A percentile compares a stretch with the other conserved stretches of the same genome.
Evolutionary conservation across 2,888 invertebrate genomes (phyloP).

Genomic region (Campopleginae sp.): DNA sequence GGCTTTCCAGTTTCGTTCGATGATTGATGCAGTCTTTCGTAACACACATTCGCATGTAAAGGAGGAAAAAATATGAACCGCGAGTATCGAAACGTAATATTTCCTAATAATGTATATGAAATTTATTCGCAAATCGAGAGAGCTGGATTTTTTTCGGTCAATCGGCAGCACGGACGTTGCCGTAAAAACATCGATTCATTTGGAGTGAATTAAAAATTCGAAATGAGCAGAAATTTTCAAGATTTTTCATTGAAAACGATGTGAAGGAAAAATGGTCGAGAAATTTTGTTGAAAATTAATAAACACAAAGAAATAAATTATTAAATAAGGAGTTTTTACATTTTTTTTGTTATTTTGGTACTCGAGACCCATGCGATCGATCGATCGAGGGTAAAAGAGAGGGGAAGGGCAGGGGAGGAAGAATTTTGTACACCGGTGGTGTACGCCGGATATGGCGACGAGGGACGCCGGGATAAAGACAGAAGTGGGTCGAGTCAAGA

Average conservation of each 20-base stretch:
- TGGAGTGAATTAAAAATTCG: background rate
- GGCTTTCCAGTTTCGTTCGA: slow-evolving; percentile 9
- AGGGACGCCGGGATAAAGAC: slow-evolving; percentile 33
- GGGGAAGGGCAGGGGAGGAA: background rate
- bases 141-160: background rate
- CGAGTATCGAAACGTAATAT: background rate
- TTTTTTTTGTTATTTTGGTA: background rate
- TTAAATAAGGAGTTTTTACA: background rate
- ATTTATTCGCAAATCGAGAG: background rate
- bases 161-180: background rate
- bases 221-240: too few relatives aligned
- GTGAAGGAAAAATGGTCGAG: background rate
- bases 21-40: slow-evolving; percentile 11
- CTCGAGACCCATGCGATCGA: background rate
- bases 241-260: background rate
- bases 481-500: slow-evolving; percentile 56
- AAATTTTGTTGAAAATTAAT: background rate
- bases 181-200: background rate
- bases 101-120: background rate
- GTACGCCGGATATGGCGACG: slow-evolving; percentile 47
- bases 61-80: background rate
- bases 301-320: background rate
- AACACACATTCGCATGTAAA: background rate
- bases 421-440: slow-evolving; percentile 35
- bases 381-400: slow-evolving; percentile 3